Conservation (phyloP, 2,888 invertebrate genomes). For the Fragum sueziense region DNA sequence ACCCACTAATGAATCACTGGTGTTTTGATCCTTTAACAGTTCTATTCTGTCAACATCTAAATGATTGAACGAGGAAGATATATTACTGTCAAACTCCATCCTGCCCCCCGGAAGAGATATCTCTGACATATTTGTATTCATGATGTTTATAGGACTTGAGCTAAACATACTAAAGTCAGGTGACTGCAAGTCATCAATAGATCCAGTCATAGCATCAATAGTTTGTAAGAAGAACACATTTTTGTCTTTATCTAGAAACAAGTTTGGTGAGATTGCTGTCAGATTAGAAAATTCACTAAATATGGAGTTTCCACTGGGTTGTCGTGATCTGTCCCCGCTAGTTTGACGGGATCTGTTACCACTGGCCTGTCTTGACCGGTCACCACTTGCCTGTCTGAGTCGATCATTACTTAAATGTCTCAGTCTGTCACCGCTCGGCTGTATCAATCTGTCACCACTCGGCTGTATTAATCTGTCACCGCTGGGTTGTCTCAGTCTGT, state of each 20-base stretch:
- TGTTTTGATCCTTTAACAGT: neutral
- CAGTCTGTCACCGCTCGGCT: neutral
- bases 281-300: conserved; percentile 44
- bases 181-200: conserved; percentile 2
- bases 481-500: neutral
- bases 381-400: conserved; percentile 18
- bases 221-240: conserved; percentile 44
- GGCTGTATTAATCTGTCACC: neutral
- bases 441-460: neutral
- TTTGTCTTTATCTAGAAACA: conserved; percentile 47
- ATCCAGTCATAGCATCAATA: conserved; percentile 8
- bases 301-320: conserved; percentile 51
- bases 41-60: neutral
- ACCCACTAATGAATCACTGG: neutral
- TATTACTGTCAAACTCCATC: conserved; percentile 1
- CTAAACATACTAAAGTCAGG: conserved; percentile 10
- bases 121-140: neutral
- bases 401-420: neutral
- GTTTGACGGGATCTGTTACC: conserved; percentile 17
- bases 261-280: conserved; percentile 38
- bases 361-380: conserved; percentile 26
- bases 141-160: conserved; percentile 9
- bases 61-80: neutral
- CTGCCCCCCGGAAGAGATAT: neutral
- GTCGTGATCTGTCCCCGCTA: conserved; percentile 51